Evolutionary conservation across 2,888 invertebrate genomes (phyloP).

Genomic region (Cephus spinipes): DNA sequence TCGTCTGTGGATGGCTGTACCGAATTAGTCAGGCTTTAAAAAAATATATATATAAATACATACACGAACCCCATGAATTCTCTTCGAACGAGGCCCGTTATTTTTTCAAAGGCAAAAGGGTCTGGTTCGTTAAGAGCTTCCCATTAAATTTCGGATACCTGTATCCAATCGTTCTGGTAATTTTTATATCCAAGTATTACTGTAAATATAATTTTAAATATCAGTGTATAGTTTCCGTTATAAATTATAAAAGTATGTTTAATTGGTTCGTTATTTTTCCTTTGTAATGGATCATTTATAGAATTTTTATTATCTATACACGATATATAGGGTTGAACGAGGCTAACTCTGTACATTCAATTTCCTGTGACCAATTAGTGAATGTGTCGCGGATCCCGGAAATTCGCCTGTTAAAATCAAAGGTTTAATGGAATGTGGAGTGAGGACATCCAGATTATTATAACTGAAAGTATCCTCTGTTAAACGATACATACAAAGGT

Average conservation of each 20-base stretch:
- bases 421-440: background rate
- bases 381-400: background rate
- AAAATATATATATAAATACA: background rate
- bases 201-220: background rate
- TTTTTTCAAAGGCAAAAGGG: background rate
- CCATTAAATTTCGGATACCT: background rate
- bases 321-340: background rate
- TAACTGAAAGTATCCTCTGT: background rate
- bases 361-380: conserved; percentile 8
- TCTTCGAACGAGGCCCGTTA: background rate
- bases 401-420: background rate
- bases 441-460: background rate
- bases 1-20: background rate
- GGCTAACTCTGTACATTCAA: background rate
- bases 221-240: background rate
- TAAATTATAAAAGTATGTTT: background rate
- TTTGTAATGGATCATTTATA: background rate
- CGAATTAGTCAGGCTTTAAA: background rate
- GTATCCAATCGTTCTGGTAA: background rate
- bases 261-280: background rate
- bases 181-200: background rate
- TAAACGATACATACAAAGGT: background rate
- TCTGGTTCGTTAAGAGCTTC: background rate
- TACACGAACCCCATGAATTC: background rate
- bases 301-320: background rate